phyloP scores from a whole-genome alignment of 2,888 invertebrate genomes.

The Exephanes ischioxanthus region DNA sequence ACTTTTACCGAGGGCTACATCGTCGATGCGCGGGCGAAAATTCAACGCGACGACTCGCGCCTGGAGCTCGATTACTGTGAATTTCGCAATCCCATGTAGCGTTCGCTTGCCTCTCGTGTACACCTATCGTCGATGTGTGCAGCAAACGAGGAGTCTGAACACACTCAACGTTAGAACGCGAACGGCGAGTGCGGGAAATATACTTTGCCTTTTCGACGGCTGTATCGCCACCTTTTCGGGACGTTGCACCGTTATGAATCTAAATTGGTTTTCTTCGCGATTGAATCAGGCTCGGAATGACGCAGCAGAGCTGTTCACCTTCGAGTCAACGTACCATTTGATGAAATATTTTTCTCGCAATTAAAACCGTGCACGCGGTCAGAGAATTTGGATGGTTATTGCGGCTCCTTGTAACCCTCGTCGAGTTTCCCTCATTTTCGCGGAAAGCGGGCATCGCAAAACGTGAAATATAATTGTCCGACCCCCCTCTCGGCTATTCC shows the following conservation, averaged over 20 bases:
- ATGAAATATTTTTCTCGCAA: constrained; percentile 15
- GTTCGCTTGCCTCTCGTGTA: constrained; percentile 20
- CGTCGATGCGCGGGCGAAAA: constrained; percentile 57
- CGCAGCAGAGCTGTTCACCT: not conserved
- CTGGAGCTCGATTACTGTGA: constrained; percentile 52
- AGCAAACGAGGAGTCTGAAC: not conserved
- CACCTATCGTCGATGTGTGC: not conserved
- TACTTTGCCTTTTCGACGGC: not conserved
- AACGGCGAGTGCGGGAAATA: not conserved
- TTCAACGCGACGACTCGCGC: constrained; percentile 17
- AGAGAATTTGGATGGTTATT: not conserved
- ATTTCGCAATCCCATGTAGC: constrained; percentile 42
- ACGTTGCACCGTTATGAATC: not conserved
- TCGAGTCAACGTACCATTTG: not conserved
- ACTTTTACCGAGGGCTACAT: constrained; percentile 16
- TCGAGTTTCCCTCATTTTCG: not conserved
- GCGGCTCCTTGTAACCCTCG: not conserved
- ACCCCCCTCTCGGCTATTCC: not conserved
- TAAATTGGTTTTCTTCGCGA: not conserved
- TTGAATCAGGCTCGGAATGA: not conserved
- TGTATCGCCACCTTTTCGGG: not conserved
- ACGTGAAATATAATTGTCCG: constrained; percentile 7
- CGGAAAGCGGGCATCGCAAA: not conserved
- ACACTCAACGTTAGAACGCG: not conserved
- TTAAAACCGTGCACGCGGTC: not conserved